Percentiles rank a stretch among this genome's conserved stretches.
These are phyloP conservation scores for Campylomormyrus numenius DNA, from an alignment of 2,113 vertebrate genomes.

Conservation along the genomic window DNA sequence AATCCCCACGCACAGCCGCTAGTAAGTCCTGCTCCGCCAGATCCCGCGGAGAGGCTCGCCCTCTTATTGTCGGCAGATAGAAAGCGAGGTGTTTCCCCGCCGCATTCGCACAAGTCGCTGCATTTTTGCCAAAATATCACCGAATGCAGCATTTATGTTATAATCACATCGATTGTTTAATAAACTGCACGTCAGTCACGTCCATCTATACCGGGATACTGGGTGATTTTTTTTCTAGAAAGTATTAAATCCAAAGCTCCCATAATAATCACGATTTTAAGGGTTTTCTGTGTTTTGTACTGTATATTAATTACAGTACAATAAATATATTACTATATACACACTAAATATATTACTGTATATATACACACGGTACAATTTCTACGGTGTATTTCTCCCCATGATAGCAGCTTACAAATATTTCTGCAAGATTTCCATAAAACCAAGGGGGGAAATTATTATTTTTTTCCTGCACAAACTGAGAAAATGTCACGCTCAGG, in stretches of 20 bases:
- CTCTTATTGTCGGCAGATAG: not conserved
- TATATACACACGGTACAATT: not conserved
- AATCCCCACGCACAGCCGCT: conserved; percentile 33
- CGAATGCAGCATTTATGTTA: not conserved
- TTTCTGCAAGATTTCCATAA: not conserved
- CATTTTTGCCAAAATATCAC: not conserved
- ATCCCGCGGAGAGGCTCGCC: not conserved
- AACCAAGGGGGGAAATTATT: not conserved
- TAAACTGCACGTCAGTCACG: not conserved
- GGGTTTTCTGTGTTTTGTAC: not conserved
- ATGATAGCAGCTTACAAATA: not conserved
- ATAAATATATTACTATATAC: too few relatives aligned
- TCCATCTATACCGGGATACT: not conserved
- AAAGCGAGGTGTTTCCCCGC: not conserved
- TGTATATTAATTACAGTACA: not conserved
- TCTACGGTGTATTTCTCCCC: not conserved
- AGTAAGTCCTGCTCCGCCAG: not conserved
- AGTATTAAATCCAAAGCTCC: not conserved
- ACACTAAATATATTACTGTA: too few relatives aligned
- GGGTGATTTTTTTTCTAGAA: not conserved
- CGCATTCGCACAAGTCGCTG: not conserved
- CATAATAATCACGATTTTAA: not conserved
- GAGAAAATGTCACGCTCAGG: not conserved
- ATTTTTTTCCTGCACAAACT: not conserved
- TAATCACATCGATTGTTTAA: not conserved